phyloP scores from a whole-genome alignment of 2,113 vertebrate species.

The Xyrauchen texanus region DNA sequence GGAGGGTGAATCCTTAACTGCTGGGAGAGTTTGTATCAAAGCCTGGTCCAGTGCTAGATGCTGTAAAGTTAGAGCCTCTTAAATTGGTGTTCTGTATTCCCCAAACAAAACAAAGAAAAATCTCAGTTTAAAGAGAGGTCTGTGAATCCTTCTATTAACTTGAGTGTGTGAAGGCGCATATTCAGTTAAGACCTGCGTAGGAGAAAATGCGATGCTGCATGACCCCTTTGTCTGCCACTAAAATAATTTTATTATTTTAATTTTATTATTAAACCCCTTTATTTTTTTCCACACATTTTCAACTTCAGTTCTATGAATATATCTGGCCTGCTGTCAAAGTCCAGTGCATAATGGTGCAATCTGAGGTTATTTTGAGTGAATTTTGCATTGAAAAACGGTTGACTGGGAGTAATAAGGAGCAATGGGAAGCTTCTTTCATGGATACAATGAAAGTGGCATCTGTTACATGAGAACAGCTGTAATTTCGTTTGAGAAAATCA shows the following conservation, averaged over 20 bases:
- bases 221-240: conserved; percentile 50
- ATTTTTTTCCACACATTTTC: conserved; percentile 45
- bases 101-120: background rate
- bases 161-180: conserved; percentile 26
- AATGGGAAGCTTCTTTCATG: conserved; percentile 57
- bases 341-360: conserved; percentile 67
- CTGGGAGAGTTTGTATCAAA: too few species aligned
- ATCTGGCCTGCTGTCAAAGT: conserved; percentile 54
- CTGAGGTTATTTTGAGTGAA: conserved; percentile 53
- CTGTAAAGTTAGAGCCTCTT: too few species aligned
- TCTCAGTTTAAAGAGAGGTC: conserved; percentile 13
- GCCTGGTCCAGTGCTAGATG: too few species aligned
- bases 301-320: conserved; percentile 30
- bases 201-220: conserved; percentile 38
- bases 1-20: background rate
- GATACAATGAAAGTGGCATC: conserved; percentile 4
- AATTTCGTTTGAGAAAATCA: conserved; percentile 62
- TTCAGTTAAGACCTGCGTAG: conserved; percentile 40
- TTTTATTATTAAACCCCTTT: too few species aligned
- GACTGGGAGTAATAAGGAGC: conserved; percentile 58
- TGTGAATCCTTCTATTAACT: conserved; percentile 47
- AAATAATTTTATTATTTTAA: too few species aligned
- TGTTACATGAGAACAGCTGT: conserved; percentile 54
- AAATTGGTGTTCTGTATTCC: too few species aligned
- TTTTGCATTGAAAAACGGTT: conserved; percentile 39